Evolutionary conservation across 2,888 invertebrate genomes (phyloP), one percentile per base, ranked within the genome.

Genomic region (Thumatha senex): DNA sequence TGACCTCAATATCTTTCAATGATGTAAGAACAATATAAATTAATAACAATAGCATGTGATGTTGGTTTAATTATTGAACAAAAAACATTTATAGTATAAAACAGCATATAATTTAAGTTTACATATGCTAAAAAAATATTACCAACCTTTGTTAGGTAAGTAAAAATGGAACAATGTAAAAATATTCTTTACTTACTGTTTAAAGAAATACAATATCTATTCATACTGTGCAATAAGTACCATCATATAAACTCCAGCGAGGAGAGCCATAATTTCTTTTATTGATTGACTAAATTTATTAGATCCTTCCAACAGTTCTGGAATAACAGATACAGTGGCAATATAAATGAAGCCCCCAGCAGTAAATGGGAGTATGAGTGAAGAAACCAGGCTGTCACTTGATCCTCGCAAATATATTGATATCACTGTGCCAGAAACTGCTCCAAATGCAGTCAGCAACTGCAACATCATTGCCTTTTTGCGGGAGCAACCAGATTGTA

Each of bases 261-360:
- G 86, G 62, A 99, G 90, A 24, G 98, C 98, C 41, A 95, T 72
- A 56, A 99, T 96, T 93, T 99, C 99, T 82, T 96, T 96, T 8
- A 98, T 89, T 38, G 98, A 98, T 80, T 99, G 98, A 76, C 94
- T 93, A 48, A 98, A 93, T 75, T 96, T 96, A 4, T 94, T 94
- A n/a, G 95, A 94, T 74, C 98, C 98, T 79, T 97, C 96, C 62
- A 99, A 92, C 41, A 99, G 93, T 87, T 99, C 99, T 8, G 99
- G 99, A 77, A 99, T 97, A 15, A 99, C 98, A 58, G 99, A 99
- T 0, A 99, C 99, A 13, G 99, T 98, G 14, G 99, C 99, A 72
- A 99, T 99, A 84, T 99, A 99, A 82, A 99, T 99, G 81, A 99
- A 99, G n/a, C 99, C 98, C 60, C 98, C 99, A 39, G 99, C 99